Base-by-base conservation (phyloP, 1,140 invertebrate species). In the Ctenoplectra terminalis region DNA sequence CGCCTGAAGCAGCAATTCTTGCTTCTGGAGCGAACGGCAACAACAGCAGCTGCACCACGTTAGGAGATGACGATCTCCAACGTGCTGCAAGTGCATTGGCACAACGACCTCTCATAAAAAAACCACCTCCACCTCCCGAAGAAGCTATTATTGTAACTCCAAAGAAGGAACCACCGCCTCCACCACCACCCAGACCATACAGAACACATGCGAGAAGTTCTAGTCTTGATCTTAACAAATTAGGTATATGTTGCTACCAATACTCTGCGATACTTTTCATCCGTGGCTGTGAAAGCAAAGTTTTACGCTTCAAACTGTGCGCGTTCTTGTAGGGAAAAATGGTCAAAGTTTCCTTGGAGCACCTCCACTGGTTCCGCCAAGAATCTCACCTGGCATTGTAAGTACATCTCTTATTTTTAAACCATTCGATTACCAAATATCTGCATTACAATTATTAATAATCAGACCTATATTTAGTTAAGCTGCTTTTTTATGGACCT, bases 181-280 rank as follows among this genome's bases (percentile, higher is more conserved):
- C 96, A 48, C 96, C 96, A 48, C 96, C 96, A n/a, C 97, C 97
- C 66, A 95, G 97, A 84, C 97, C 97, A 8, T 95, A 97, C 76
- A 95, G 97, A 88, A 96, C 97, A 50, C 98, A 98, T 92, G 96
- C 97, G 13, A 95, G 98, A 81, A 98, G 97, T 91, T 98, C 97
- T 84, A 98, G 98, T 81, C 95, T 99, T 74, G 98, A 99, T 95
- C 95, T 99, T 86, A 98, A 98, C 92, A 95, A 95, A 94, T 94
- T 96, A 90, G 95, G 95, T 95, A 93, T 56, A 66, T 76, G 26
- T 82, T 61, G 52, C 66, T 79, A 76, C 71, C 61, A 69, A 86
- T 84, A 74, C 52, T 84, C 52, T 56, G 43, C 63, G 43, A 82
- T 72, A 84, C 52, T 81, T 72, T 60, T 81, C 64, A 84, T 58